Base-by-base conservation (phyloP, 2,113 vertebrate genomes). In the Pagrus major region DNA sequence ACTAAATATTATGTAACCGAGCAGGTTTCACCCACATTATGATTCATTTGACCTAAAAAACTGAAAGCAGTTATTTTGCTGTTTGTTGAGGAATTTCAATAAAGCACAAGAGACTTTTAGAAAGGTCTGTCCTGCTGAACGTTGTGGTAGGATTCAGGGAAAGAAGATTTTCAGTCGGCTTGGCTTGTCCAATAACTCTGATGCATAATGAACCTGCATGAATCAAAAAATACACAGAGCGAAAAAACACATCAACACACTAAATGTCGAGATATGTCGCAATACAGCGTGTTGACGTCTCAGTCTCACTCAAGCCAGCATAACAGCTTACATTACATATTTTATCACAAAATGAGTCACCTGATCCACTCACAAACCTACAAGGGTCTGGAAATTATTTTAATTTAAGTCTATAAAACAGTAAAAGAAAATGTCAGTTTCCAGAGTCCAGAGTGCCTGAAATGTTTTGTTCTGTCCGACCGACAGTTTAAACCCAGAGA, bases 51-150 rank as follows among this genome's bases (percentile, higher is more conserved):
- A 69, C 56, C 56, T 39, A 44, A 42, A 6, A 56, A 70, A 33
- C 4, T 7, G 8, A 70, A 78, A 72, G 42, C 56, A 20, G 21
- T 51, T 60, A n/a, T 85, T 81, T 81, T 9, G 16, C 21, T 12
- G 23, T 76, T 78, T 56, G 31, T 71, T 52, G 31, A 70, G 84
- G 79, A 77, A 87, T 84, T 70, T 78, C 69, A 25, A 25, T 68
- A 73, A 83, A 85, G 46, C n/a, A 29, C 20, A 42, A 39, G 60
- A 64, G 44, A 37, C 49, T 3, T 58, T n/a, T n/a, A 21, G 63
- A 2, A 12, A 2, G 5, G 33, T 54, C 10, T 42, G 64, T 61
- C 67, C 18, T 44, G 35, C 33, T 18, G 23, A 23, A 33, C 14
- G 9, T 18, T 29, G 21, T 3, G 2, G 18, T 0, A 6, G 5